Base-by-base conservation (phyloP, 2,888 invertebrate genomes). In the Escarpia spicata region DNA sequence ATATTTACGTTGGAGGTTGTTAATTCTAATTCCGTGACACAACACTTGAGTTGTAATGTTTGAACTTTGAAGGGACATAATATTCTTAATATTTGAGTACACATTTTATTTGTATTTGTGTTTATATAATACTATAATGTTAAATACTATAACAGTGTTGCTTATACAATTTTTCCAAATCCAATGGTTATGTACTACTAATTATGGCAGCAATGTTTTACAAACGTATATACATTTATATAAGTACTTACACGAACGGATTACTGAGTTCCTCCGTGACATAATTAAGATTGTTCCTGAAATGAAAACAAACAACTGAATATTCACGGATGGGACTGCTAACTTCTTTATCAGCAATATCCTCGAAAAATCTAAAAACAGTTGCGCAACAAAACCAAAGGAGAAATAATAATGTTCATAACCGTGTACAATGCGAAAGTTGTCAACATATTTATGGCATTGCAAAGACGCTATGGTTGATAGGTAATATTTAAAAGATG, bases 261-360 rank as follows among this genome's bases (percentile, higher is more conserved):
- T 94, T 93, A 6, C 93, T 93, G 45, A 94, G 92, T 92, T 94
- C 94, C 91, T 94, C 94, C 90, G 94, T 94, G 4, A 94, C 93
- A 92, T 93, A 94, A 91, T 94, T 94, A 90, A 94, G 91, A 91
- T 93, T 93, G 60, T 94, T 94, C 94, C 94, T 94, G 93, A 43
- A 93, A 93, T 90, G 9, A 44, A 91, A 52, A 92, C 19, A 58
- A 75, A 75, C 26, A 15, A 75, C 26, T 6, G 75, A 75, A 75
- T 75, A 75, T 6, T 6, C 26, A 75, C 15, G 37, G 37, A 37
- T 37, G 37, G 37, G 37, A 37, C 37, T 37, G 37, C 37, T 37
- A 37, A 37, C 37, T 37, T 37, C 37, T 37, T 37, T 37, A 37
- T 37, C 37, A 1, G 37, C 37, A 37, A 37, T 37, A 37, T 37